Evolutionary conservation across 2,888 invertebrate genomes (phyloP), one percentile per base, ranked within the genome.

Genomic region (Xanthorhoe spadicearia): DNA sequence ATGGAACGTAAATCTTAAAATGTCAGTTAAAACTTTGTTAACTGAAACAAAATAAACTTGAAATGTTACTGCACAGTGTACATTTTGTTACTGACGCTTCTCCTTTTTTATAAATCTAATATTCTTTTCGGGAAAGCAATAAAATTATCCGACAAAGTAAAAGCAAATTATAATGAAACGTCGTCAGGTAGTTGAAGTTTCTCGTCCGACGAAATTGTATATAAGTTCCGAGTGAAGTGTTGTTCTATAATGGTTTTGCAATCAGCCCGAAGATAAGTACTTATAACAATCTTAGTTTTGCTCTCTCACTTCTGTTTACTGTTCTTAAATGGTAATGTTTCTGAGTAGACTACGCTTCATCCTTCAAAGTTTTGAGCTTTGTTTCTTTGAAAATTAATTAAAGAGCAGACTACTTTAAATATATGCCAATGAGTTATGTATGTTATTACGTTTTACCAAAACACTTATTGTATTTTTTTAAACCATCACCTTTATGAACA

Each of bases 101-200:
- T 48, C 2, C 48, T 48, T 15, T 43, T 48, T 48, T 8, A 17
- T 48, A 48, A 8, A 15, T 48, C 19, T 19, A 10, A 43, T 43
- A 54, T 15, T 54, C 17, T 54, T 52, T 53, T 53, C 18, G 55
- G 35, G 38, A 55, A 23, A 55, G 18, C 43, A 54, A 35, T 35
- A 55, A 55, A 55, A 19, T 43, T 43, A 55, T 43, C 23, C 19
- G 13, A 5, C 19, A 55, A 55, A 55, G 43, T 55, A 43, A 55
- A 38, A 55, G 19, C 23, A n/a, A 32, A 53, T 55, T 43, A 55
- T 46, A 17, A 55, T 55, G 55, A 46, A 55, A 55, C 19, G 23
- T 55, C 48, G 48, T 57, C 56, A 57, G 48, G 28, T 57, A 38
- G 32, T 51, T 55, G 49, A 58, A 58, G 35, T 58, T 58, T 53